Conservation (phyloP, 2,888 invertebrate genomes). For the Acholoe squamosa region DNA sequence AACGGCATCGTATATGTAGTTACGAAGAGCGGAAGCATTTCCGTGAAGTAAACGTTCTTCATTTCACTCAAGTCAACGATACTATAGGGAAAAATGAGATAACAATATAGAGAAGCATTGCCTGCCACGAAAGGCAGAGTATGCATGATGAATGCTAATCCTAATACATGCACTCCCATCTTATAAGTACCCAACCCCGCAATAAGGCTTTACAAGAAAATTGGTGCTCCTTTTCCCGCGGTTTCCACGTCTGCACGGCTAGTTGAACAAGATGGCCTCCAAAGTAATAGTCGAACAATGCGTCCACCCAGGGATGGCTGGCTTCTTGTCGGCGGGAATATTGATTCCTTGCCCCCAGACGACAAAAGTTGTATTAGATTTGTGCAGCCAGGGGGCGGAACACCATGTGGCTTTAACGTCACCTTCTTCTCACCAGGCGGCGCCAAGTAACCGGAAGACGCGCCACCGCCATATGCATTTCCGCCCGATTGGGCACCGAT, state of each 20-base stretch:
- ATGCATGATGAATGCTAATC: too few species aligned
- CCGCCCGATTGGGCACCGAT: slow-evolving; percentile 32
- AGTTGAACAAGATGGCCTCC: background rate
- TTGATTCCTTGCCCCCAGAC: slow-evolving; percentile 43
- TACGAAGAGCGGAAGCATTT: too few species aligned
- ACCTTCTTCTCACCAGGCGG: slow-evolving; percentile 25
- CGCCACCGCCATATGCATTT: slow-evolving; percentile 49
- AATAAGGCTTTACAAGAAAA: too few species aligned
- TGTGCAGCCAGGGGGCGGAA: slow-evolving; percentile 4
- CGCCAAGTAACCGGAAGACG: slow-evolving; percentile 43
- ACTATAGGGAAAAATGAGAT: too few species aligned
- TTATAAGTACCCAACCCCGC: too few species aligned
- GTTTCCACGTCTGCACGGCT: background rate
- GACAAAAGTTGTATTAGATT: slow-evolving; percentile 55
- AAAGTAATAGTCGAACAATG: slow-evolving; percentile 30
- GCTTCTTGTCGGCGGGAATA: slow-evolving; percentile 44
- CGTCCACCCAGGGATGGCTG: background rate
- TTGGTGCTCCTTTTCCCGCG: slow-evolving; percentile 3
- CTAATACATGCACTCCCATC: too few species aligned
- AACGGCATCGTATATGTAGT: too few species aligned
- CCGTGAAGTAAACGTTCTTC: too few species aligned
- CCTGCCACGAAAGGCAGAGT: too few species aligned
- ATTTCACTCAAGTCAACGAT: too few species aligned
- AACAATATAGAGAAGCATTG: too few species aligned
- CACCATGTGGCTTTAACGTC: slow-evolving; percentile 51